Percentiles rank a stretch among this genome's conserved stretches.
These are phyloP conservation scores for Stenoptilia bipunctidactyla DNA, from an alignment of 2,888 invertebrate species.

Conservation along the genomic window DNA sequence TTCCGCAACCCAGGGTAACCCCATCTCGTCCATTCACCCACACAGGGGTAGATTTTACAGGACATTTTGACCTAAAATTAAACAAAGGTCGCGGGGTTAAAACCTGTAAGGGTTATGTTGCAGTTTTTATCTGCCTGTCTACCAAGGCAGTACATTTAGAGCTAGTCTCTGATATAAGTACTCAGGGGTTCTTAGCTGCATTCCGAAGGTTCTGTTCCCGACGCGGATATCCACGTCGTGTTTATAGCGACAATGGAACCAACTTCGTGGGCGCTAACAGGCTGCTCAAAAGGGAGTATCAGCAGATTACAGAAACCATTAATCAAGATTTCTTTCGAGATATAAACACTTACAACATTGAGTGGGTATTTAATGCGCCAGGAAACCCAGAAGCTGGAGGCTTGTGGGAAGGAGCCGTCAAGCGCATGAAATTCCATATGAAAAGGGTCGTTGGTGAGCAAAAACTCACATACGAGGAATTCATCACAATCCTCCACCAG, in stretches of 20 bases:
- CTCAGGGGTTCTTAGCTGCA: neutral
- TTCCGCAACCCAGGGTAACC: neutral
- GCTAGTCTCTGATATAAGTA: neutral
- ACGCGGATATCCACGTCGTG: neutral
- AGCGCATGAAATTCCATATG: neutral
- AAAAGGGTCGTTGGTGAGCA: neutral
- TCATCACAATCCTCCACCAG: neutral
- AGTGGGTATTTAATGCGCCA: neutral
- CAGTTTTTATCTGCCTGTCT: neutral
- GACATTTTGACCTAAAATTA: neutral
- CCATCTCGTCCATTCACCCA: constrained; percentile 1
- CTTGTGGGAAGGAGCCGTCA: neutral
- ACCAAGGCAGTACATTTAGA: too few relatives aligned
- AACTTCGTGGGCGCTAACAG: neutral
- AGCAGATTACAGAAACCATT: neutral
- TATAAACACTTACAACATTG: neutral
- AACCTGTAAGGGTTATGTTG: neutral
- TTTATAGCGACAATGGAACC: neutral
- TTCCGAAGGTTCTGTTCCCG: neutral
- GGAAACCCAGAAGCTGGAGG: neutral
- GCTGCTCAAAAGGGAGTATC: neutral
- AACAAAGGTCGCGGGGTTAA: constrained; percentile 2
- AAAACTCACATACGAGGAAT: constrained; percentile 1
- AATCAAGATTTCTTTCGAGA: neutral
- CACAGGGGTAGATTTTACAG: neutral